A percentile compares a stretch with the other conserved stretches of the same genome.
phyloP scores from a whole-genome alignment of 2,797 vertebrate genomes.

The Alauda arvensis region DNA sequence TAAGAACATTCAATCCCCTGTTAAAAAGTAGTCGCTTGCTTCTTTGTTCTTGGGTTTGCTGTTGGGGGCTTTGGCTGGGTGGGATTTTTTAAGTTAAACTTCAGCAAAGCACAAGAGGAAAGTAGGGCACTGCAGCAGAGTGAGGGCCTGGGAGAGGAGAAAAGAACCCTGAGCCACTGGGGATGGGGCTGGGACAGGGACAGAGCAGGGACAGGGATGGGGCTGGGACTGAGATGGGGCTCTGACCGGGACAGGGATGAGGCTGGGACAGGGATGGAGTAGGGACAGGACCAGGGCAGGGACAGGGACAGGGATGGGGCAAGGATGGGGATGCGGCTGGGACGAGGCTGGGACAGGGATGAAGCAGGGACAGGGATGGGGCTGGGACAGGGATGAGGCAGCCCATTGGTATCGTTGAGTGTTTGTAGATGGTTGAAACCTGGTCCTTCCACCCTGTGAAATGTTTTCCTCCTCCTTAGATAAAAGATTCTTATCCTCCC shows the following conservation, averaged over 20 bases:
- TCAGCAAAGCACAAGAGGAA: neutral
- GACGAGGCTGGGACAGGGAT: too few relatives aligned
- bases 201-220: rapidly evolving
- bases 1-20: neutral
- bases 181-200: rapidly evolving
- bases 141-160: neutral
- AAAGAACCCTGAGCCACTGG: rapidly evolving
- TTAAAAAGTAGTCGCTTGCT: neutral
- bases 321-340: too few relatives aligned
- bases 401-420: rapidly evolving
- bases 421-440: neutral
- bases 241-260: too few relatives aligned
- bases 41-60: neutral
- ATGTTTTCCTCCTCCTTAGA: neutral
- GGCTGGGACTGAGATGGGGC: too few relatives aligned
- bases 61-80: neutral
- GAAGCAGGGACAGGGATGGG: too few relatives aligned
- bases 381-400: rapidly evolving
- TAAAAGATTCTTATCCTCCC: neutral
- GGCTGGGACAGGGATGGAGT: too few relatives aligned
- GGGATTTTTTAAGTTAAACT: neutral
- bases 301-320: too few relatives aligned
- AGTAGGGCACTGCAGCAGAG: constrained; percentile 26
- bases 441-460: rapidly evolving
- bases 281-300: too few relatives aligned